Evolutionary conservation across 2,797 vertebrate genomes (phyloP), one percentile per base, ranked within the genome.

Genomic region (Rhynchotus rufescens): DNA sequence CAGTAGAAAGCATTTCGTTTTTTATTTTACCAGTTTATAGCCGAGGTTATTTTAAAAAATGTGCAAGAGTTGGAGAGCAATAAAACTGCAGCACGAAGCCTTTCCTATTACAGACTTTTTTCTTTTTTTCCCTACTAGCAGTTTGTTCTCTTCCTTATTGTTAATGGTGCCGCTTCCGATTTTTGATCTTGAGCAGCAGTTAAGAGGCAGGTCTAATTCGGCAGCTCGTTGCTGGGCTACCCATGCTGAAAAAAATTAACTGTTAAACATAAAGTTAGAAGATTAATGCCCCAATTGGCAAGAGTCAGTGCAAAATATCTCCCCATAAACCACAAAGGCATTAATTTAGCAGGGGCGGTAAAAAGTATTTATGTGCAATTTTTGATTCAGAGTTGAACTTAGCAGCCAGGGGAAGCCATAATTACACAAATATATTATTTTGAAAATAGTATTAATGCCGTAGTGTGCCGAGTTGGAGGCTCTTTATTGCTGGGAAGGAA

Each of bases 351-450:
- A 7, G 0, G 54, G 15, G 32, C 32, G 61, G 52, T 65, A 82
- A 71, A 81, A 93, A 74, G 44, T 81, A 88, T 64, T 89, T 75
- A 83, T 6, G 26, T 84, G 73, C 80, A 51, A 12, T 74, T 89
- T 95, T 84, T 92, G 10, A 81, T 66, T 92, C 15, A 57, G 45
- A 90, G n/a, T 69, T 94, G 67, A 93, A 90, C 83, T 66, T 67
- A 79, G 57, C 52, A 83, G 56, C 40, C 30, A 90, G 76, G 15
- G 42, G 67, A 69, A 42, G 38, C 44, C 40, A 52, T 87, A 95
- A 92, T 83, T 66, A 60, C 34, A 23, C n/a, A 90, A 88, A 90
- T 84, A 34, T 10, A 75, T 80, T 86, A 74, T 80, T 88, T 52
- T 66, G 51, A 85, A 51, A 95, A 69, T 12, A 71, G 40, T 2